Base-by-base conservation (phyloP, 1,140 invertebrate genomes). In the Zaprionus ornatus region DNA sequence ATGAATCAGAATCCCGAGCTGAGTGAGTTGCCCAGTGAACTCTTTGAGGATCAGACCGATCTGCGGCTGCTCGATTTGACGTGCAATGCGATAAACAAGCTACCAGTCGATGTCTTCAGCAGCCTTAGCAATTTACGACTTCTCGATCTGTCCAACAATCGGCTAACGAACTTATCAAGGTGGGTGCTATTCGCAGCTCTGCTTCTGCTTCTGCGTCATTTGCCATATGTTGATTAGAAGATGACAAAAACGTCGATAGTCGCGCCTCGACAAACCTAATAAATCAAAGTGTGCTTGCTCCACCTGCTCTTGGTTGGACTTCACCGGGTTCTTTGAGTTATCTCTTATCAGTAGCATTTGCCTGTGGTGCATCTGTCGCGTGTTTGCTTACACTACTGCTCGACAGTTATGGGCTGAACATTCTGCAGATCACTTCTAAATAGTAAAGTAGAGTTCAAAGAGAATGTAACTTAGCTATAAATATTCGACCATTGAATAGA, bases 21-120 rank as follows among this genome's bases (percentile, higher is more conserved):
- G 2, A 81, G 37, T 23, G 80, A 79, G 45, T 73, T 96, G 7
- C 94, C 94, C 13, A 90, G 93, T 27, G 81, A 93, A 12, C 83
- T 95, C 13, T 95, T 96, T 68, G 91, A 91, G 54, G 94, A 95
- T 79, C 93, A 95, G 83, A 92, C 79, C 4, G 93, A 94, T 52
- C 85, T 96, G 4, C 69, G 87, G 3, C 85, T 91, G 13, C 79
- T 96, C 25, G 93, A 94, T 80, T 80, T 96, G 5, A 93, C 93
- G 71, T 91, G 92, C 32, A 96, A 96, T 81, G 79, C 92, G 35
- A 74, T 96, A 25, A 82, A 70, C 50, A 71, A 82, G 21, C 86
- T 96, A 62, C 92, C 93, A 9, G 82, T 93, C 50, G 91, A 93
- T 70, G 75, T 95, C 37, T 95, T 96, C 64, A 87, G 76, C 19